phyloP scores from a whole-genome alignment of 1,140 invertebrate species.

The Panagrolaimus sp. region DNA sequence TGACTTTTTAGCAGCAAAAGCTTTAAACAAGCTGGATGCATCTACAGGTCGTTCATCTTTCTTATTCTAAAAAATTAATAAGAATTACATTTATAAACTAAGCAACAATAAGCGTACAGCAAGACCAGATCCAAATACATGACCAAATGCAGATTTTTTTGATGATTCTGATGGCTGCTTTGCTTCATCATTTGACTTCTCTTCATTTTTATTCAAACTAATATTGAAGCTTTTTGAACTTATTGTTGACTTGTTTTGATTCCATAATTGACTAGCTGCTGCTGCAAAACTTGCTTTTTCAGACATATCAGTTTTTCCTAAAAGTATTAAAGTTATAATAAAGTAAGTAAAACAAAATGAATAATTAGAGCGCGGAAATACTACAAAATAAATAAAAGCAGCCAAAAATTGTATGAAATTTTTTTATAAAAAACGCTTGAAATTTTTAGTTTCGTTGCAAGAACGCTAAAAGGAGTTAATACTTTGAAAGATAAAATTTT shows the following conservation, averaged over 20 bases:
- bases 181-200: background rate
- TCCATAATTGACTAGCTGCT: background rate
- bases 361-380: background rate
- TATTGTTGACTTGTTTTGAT: background rate
- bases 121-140: background rate
- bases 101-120: too few relatives aligned
- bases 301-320: background rate
- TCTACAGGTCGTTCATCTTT: too few relatives aligned
- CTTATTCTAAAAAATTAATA: too few relatives aligned
- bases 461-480: too few relatives aligned
- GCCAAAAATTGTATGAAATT: background rate
- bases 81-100: too few relatives aligned
- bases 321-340: background rate
- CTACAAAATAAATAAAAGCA: background rate
- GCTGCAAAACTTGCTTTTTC: constrained; percentile 4
- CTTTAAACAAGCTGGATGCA: background rate
- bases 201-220: background rate
- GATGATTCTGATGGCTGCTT: background rate
- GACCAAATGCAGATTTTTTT: background rate
- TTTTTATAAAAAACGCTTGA: too few relatives aligned
- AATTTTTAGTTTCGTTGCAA: too few relatives aligned
- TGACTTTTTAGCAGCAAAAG: background rate
- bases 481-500: too few relatives aligned
- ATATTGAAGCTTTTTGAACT: background rate
- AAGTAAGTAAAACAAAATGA: background rate